Evolutionary conservation across 2,888 invertebrate species (phyloP), one percentile per base, ranked within the genome.

Genomic region (Halictus ligatus): DNA sequence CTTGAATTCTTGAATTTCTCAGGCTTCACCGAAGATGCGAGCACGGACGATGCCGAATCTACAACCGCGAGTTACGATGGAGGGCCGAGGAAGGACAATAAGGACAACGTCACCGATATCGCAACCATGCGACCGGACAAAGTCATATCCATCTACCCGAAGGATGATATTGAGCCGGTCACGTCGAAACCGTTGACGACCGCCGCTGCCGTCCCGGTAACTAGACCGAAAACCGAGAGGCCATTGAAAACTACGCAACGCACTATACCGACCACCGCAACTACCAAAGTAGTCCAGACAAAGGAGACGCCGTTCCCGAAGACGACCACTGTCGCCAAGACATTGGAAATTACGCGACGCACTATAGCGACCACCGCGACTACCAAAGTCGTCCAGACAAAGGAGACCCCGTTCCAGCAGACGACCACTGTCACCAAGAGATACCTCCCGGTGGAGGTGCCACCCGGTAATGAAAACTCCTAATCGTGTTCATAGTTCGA

Each of bases 121-220:
- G 48, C 40, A 21, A 86, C 76, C 21, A 54, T 50, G 35, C 54
- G 35, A 40, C 43, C 78, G 7, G 69, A 76, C 6, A 86, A 84
- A 76, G 83, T 85, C 13, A 90, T 89, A 80, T 87, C 90, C 50
- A 90, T 90, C 35, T 92, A 90, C 85, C 90, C 92, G 15, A 93
- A 93, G 74, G 93, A 93, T 79, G 92, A 93, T 15, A 92, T 94
- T 77, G 93, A 93, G 58, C 93, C 93, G 25, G 80, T 88, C 54
- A 74, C 83, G 18, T 64, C 71, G 77, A 89, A 78, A 91, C 92
- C 60, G 82, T 91, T 35, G 73, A 79, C 67, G 12, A 80, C 77
- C 75, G 78, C 79, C 60, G 78, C 84, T 0, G 50, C n/a, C 69
- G 60, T 21, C 3, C 46, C 76, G 15, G 50, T 64, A 25, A 85